These are phyloP conservation scores for Nematolebias whitei DNA, from an alignment of 2,113 vertebrate species.

Conservation along the genomic window DNA sequence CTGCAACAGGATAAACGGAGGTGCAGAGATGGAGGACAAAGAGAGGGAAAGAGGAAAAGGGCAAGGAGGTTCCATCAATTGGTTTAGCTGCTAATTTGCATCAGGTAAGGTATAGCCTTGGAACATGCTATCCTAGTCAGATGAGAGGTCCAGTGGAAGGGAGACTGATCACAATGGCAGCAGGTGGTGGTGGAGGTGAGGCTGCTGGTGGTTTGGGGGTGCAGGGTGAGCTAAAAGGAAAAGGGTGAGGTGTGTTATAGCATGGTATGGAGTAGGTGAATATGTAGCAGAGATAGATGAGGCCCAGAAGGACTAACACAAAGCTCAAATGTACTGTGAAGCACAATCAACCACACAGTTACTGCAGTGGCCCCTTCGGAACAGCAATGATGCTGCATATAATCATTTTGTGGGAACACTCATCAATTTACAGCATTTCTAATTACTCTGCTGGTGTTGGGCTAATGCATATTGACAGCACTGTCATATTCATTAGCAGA, in stretches of 20 bases:
- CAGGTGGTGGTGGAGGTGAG: constrained; percentile 80
- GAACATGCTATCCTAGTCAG: constrained; percentile 84
- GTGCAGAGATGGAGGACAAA: constrained; percentile 61
- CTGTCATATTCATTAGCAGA: constrained; percentile 74
- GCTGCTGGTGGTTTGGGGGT: constrained; percentile 35
- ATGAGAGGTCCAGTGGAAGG: constrained; percentile 84
- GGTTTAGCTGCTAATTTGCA: constrained; percentile 77
- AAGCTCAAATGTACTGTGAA: constrained; percentile 87
- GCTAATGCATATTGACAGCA: constrained; percentile 70
- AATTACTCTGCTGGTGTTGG: constrained; percentile 63
- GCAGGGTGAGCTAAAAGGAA: constrained; percentile 25
- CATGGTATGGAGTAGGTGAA: constrained; percentile 38
- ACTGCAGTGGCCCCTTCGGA: constrained; percentile 44
- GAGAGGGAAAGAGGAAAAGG: constrained; percentile 15
- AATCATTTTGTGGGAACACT: constrained; percentile 59
- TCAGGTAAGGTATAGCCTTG: constrained; percentile 91
- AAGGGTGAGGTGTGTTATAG: constrained; percentile 34
- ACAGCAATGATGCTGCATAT: constrained; percentile 62
- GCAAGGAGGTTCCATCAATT: constrained; percentile 65
- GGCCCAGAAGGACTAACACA: constrained; percentile 38
- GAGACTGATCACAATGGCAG: constrained; percentile 95
- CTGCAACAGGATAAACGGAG: constrained; percentile 53
- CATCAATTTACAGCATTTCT: constrained; percentile 70
- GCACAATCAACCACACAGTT: constrained; percentile 66
- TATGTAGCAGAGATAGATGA: constrained; percentile 62